A percentile compares a stretch with the other conserved stretches of the same genome.
phyloP scores from a whole-genome alignment of 2,113 vertebrate species.

The Ctenodactylus gundi region DNA sequence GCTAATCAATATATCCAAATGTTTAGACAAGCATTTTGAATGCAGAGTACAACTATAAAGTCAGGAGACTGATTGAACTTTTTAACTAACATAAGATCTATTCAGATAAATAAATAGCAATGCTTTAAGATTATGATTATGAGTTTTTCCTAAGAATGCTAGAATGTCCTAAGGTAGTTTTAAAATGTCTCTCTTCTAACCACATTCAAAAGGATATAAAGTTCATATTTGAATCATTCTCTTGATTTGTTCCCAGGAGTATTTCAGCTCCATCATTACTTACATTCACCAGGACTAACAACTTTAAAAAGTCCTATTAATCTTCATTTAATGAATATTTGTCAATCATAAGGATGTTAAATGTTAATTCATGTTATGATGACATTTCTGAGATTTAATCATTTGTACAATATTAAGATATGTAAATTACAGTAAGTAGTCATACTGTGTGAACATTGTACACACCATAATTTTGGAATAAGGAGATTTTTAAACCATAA shows the following conservation, averaged over 20 bases:
- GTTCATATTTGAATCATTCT: slow-evolving; percentile 14
- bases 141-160: not conserved
- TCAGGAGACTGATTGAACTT: slow-evolving; percentile 28
- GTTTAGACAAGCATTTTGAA: slow-evolving; percentile 34
- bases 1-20: not conserved
- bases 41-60: slow-evolving; percentile 52
- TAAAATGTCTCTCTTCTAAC: slow-evolving; percentile 47
- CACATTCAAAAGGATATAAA: not conserved
- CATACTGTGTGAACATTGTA: not conserved
- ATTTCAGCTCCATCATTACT: slow-evolving; percentile 31
- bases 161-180: not conserved
- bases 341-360: not conserved
- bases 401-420: slow-evolving; percentile 15
- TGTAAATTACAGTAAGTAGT: slow-evolving; percentile 9
- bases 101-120: not conserved
- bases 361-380: slow-evolving; percentile 25
- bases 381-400: slow-evolving; percentile 30
- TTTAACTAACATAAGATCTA: not conserved
- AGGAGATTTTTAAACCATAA: slow-evolving; percentile 15
- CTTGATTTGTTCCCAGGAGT: slow-evolving; percentile 18
- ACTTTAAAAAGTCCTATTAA: slow-evolving; percentile 20
- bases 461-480: slow-evolving; percentile 7
- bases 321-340: slow-evolving; percentile 12
- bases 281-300: not conserved
- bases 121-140: not conserved